Evolutionary conservation across 2,888 invertebrate species (phyloP).

Genomic region (Mythimna impura): DNA sequence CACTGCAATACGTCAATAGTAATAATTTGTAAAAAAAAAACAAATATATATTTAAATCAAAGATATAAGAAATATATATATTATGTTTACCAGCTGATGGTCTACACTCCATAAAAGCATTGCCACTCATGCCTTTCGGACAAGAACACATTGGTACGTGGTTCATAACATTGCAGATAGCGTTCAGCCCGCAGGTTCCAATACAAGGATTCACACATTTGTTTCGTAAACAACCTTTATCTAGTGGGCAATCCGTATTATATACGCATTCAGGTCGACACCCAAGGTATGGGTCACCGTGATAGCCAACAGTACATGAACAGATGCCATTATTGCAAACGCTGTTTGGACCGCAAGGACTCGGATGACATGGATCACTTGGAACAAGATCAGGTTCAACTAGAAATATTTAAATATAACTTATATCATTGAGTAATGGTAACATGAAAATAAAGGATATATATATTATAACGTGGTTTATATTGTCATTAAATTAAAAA

Average conservation of each 20-base stretch:
- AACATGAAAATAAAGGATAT: not conserved
- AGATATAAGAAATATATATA: not conserved
- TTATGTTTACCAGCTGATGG: slow-evolving; percentile 84
- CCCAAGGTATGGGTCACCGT: slow-evolving; percentile 92
- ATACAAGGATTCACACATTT: slow-evolving; percentile 94
- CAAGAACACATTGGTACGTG: slow-evolving; percentile 94
- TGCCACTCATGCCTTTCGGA: slow-evolving; percentile 92
- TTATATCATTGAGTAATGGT: not conserved
- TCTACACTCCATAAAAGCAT: slow-evolving; percentile 92
- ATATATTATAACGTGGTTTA: not conserved
- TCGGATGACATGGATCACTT: slow-evolving; percentile 91
- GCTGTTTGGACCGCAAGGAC: slow-evolving; percentile 92
- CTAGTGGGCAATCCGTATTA: slow-evolving; percentile 92
- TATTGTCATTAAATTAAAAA: not conserved
- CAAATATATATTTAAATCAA: not conserved
- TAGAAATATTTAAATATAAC: slow-evolving; percentile 55
- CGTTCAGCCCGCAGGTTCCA: slow-evolving; percentile 93
- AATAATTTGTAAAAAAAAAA: not conserved
- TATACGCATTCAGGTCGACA: slow-evolving; percentile 93
- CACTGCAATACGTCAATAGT: slow-evolving; percentile 71
- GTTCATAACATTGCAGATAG: slow-evolving; percentile 93
- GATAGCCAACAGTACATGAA: slow-evolving; percentile 91
- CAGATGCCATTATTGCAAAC: slow-evolving; percentile 90
- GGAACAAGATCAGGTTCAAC: slow-evolving; percentile 67
- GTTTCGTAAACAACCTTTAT: slow-evolving; percentile 92